These are phyloP conservation scores for Spea multiplicata DNA, from an alignment of 2,113 vertebrate species.

Conservation along the genomic window DNA sequence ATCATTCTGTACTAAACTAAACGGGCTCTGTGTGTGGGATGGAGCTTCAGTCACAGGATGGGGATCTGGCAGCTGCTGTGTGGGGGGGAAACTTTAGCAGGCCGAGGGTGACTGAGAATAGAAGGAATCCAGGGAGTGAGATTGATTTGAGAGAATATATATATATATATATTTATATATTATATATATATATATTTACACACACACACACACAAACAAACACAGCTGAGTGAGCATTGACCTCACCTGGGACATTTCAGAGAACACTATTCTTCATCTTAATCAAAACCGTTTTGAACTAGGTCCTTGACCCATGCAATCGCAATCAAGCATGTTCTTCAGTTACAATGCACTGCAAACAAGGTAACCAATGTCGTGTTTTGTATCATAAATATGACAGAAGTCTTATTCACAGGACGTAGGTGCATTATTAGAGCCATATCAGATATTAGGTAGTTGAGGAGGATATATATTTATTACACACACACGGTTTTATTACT, in stretches of 20 bases:
- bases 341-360: too few relatives aligned
- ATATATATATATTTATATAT: neutral
- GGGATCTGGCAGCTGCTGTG: slow-evolving; percentile 22
- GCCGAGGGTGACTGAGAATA: slow-evolving; percentile 18
- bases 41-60: slow-evolving; percentile 32
- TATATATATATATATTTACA: too few relatives aligned
- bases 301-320: neutral
- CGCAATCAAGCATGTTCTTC: neutral
- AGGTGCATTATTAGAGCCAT: too few relatives aligned
- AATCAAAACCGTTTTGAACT: neutral
- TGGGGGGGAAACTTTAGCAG: slow-evolving; percentile 24
- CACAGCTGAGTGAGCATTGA: neutral
- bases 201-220: too few relatives aligned
- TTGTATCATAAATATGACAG: too few relatives aligned
- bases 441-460: too few relatives aligned
- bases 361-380: too few relatives aligned
- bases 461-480: too few relatives aligned
- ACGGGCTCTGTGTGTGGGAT: slow-evolving; percentile 30
- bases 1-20: slow-evolving; percentile 9
- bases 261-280: neutral
- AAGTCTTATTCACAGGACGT: too few relatives aligned
- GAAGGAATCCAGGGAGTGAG: neutral
- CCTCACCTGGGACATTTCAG: neutral
- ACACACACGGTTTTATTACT: too few relatives aligned
- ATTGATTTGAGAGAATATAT: neutral